A percentile compares a stretch with the other conserved stretches of the same genome.
These are phyloP conservation scores for Podargus strigoides DNA, from an alignment of 2,797 vertebrate species.

Conservation along the genomic window DNA sequence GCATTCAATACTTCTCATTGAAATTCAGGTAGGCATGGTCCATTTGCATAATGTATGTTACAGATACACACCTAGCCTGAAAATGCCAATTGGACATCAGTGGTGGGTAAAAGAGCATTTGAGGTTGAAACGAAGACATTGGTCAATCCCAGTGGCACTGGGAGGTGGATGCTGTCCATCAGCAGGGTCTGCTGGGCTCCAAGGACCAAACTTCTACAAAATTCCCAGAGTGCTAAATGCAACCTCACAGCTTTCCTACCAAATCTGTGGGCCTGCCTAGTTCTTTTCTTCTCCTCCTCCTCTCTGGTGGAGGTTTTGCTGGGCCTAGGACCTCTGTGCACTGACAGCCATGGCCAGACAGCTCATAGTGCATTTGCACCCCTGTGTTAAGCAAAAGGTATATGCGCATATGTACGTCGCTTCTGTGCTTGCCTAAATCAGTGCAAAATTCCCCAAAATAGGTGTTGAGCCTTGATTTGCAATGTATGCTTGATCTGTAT, in stretches of 20 bases:
- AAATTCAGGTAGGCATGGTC: not conserved
- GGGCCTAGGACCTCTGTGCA: not conserved
- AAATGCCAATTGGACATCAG: not conserved
- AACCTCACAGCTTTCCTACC: not conserved
- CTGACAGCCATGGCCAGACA: not conserved
- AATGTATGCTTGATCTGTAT: not conserved
- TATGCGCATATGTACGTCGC: not conserved
- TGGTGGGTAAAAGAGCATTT: fast-evolving
- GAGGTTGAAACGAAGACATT: not conserved
- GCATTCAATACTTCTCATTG: not conserved
- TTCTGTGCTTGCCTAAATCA: not conserved
- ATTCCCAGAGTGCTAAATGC: not conserved
- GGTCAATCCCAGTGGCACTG: fast-evolving
- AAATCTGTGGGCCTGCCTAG: fast-evolving
- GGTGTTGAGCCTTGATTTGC: not conserved
- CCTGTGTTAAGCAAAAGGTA: not conserved
- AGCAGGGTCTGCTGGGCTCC: not conserved
- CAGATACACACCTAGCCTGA: not conserved
- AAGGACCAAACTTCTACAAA: not conserved
- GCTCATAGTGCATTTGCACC: not conserved
- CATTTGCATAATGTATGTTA: not conserved
- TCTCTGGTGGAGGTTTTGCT: not conserved
- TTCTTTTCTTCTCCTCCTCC: not conserved
- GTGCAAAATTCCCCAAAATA: not conserved
- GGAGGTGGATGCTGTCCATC: not conserved